These are phyloP conservation scores for Parascotia fuliginaria DNA, from an alignment of 2,888 invertebrate species.

Conservation along the genomic window DNA sequence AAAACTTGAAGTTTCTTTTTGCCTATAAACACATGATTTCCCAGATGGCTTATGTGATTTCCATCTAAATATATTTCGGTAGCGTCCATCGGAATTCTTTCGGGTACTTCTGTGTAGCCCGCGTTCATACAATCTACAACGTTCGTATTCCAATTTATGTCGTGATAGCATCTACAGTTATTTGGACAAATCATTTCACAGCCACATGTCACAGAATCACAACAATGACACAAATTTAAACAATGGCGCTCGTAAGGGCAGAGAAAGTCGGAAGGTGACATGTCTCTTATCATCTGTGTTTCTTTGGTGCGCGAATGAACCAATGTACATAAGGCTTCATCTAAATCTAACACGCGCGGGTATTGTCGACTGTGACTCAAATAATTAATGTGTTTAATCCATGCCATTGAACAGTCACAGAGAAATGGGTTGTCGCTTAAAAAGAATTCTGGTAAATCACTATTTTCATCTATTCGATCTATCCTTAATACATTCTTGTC, in stretches of 20 bases:
- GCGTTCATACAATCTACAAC: constrained; percentile 93
- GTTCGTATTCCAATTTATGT: constrained; percentile 93
- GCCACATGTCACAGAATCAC: constrained; percentile 95
- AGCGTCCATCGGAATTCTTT: constrained; percentile 94
- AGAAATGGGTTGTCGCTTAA: constrained; percentile 93
- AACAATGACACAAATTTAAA: constrained; percentile 95
- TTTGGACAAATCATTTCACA: constrained; percentile 96
- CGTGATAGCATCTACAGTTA: constrained; percentile 94
- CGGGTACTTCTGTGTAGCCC: constrained; percentile 90
- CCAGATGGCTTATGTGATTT: constrained; percentile 91
- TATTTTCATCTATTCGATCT: constrained; percentile 88
- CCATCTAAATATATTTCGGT: constrained; percentile 95
- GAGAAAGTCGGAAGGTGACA: constrained; percentile 91
- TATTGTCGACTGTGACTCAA: constrained; percentile 90
- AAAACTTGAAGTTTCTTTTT: constrained; percentile 92
- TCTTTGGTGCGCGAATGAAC: constrained; percentile 89
- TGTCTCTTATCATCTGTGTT: constrained; percentile 89
- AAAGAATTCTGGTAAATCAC: constrained; percentile 91
- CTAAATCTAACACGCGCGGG: constrained; percentile 92
- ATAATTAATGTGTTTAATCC: constrained; percentile 92
- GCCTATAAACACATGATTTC: constrained; percentile 94
- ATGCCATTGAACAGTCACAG: constrained; percentile 95
- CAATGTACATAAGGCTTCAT: constrained; percentile 90
- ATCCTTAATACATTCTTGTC: constrained; percentile 90
- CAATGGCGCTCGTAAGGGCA: constrained; percentile 93